phyloP scores from a whole-genome alignment of 2,888 invertebrate species.

The Cataglyphis cursor region DNA sequence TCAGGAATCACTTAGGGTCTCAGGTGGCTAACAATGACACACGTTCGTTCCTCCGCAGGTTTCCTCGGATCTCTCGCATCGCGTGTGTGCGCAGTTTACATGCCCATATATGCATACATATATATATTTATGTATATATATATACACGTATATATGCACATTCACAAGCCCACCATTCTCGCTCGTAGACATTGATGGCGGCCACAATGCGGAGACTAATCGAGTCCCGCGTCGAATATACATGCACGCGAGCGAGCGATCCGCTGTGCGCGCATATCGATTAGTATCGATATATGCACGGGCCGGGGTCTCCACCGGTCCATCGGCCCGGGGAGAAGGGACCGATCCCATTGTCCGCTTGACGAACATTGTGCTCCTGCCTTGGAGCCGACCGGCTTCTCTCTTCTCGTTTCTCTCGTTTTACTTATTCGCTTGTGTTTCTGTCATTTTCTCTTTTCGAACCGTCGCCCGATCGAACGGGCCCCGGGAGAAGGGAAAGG shows the following conservation, averaged over 20 bases:
- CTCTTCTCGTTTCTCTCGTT: constrained; percentile 38
- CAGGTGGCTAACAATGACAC: constrained; percentile 79
- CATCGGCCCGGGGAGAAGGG: constrained; percentile 69
- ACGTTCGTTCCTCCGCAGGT: constrained; percentile 53
- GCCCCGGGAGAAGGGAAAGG: not conserved
- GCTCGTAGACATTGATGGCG: constrained; percentile 76
- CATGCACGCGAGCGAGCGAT: constrained; percentile 20
- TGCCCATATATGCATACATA: not conserved
- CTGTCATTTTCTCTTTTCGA: constrained; percentile 70
- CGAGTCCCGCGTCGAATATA: constrained; percentile 75
- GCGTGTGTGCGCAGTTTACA: not conserved
- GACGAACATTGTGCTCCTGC: constrained; percentile 79
- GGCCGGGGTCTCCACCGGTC: constrained; percentile 68
- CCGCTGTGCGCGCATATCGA: constrained; percentile 73
- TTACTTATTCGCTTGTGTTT: constrained; percentile 64
- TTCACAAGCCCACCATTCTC: constrained; percentile 64
- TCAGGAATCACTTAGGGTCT: constrained; percentile 81
- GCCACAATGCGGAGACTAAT: constrained; percentile 81
- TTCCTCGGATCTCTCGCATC: constrained; percentile 37
- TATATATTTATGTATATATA: not conserved
- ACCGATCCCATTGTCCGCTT: constrained; percentile 76
- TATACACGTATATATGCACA: constrained; percentile 44
- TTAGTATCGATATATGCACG: constrained; percentile 78
- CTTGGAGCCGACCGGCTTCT: constrained; percentile 50
- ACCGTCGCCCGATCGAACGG: constrained; percentile 55